A percentile compares a stretch with the other conserved stretches of the same genome.
Conservation (phyloP, 2,113 vertebrate species). For the Otis tarda region DNA sequence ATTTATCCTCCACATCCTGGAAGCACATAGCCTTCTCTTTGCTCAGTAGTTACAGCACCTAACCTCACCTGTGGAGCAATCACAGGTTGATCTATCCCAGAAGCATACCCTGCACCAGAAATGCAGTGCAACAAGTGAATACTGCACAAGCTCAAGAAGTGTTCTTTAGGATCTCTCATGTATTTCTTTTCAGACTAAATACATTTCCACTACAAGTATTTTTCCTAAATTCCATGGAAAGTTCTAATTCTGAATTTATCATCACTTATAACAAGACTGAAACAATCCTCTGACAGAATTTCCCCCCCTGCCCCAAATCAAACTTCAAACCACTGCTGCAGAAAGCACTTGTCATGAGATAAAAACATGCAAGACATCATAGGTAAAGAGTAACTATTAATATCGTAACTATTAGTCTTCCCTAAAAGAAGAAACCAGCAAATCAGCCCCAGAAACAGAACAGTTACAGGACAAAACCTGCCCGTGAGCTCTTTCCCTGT, state of each 20-base stretch:
- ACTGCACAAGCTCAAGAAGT: not conserved
- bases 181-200: not conserved
- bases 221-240: not conserved
- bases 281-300: not conserved
- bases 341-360: not conserved
- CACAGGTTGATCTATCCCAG: not conserved
- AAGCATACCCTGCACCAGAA: not conserved
- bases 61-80: not conserved
- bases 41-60: not conserved
- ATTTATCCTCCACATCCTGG: not conserved
- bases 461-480: not conserved
- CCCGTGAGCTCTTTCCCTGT: not conserved
- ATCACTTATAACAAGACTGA: not conserved
- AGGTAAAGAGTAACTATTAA: not conserved
- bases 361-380: accelerated
- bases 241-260: not conserved
- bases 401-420: not conserved
- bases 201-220: not conserved
- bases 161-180: too few relatives aligned
- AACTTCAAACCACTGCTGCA: not conserved
- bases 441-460: accelerated
- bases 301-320: too few relatives aligned
- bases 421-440: not conserved
- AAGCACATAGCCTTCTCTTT: not conserved
- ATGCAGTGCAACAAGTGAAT: too few relatives aligned